Evolutionary conservation across 92 coral and sea anemone species (phyloP).

Genomic region (Bergia sp.): DNA sequence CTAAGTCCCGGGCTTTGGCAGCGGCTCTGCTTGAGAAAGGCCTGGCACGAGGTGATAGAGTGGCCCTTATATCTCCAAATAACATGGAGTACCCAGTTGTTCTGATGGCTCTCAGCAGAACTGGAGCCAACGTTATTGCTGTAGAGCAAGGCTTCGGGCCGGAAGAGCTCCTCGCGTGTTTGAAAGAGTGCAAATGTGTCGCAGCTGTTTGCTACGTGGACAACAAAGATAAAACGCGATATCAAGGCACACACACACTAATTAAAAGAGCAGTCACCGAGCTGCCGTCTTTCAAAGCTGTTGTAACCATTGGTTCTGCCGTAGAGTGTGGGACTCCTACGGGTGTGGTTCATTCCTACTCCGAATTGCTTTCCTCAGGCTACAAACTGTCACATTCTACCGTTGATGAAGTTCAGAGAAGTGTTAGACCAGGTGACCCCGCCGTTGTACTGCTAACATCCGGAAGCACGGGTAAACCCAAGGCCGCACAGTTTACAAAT

Average conservation of each 20-base stretch:
- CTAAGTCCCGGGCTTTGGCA: no score
- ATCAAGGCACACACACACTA: not conserved
- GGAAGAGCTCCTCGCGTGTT: no score
- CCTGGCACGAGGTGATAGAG: no score
- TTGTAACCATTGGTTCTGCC: not conserved
- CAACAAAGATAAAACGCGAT: not conserved
- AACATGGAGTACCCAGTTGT: no score
- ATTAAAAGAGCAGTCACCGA: not conserved
- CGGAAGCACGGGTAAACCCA: constrained; percentile 17
- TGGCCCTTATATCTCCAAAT: no score
- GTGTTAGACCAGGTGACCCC: not conserved
- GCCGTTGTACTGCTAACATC: not conserved
- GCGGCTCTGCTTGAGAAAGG: no score
- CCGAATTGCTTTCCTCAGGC: not conserved
- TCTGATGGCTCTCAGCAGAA: no score
- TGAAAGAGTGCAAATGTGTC: not conserved
- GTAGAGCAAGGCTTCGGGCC: not conserved
- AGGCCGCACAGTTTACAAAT: not conserved
- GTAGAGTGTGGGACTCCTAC: not conserved
- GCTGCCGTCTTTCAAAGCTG: not conserved
- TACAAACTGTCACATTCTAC: not conserved
- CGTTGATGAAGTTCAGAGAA: not conserved
- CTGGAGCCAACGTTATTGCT: no score
- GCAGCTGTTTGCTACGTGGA: constrained; percentile 5
- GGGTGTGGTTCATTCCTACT: constrained; percentile 1